Evolutionary conservation across 2,797 vertebrate species (phyloP), one percentile per base, ranked within the genome.

Genomic region (Cichlasoma orientale): DNA sequence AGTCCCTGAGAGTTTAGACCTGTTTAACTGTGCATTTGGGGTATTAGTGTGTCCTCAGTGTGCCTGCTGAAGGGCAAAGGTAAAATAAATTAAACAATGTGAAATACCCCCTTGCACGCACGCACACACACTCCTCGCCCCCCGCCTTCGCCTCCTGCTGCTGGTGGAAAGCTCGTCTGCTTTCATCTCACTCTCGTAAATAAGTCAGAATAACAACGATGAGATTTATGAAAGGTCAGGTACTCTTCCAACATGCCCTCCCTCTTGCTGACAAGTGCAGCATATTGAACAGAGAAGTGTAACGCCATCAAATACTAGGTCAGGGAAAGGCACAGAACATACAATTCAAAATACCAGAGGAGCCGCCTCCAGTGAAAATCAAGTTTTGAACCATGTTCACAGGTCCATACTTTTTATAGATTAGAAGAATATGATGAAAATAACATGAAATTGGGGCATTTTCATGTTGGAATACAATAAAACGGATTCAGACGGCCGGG

Each of bases 111-210:
- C 54, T 9, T 9, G 23, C 61, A 44, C 68, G 23, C 41, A 38
- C 21, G 63, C 12, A 41, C 61, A 44, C 72, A 29, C 50, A 38
- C 25, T 16, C 23, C 4, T n/a, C 21, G 12, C 13, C 56, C 54
- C 8, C 4, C 25, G n/a, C 5, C 52, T 63, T 19, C 33, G 4
- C 33, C 56, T 63, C 19, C 29, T 19, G 52, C 80, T 79, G 66
- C 52, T 70, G 63, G 41, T 54, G 72, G 68, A 50, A 71, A 79
- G 63, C 80, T 72, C 74, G n/a, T 61, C 50, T 12, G 27, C 75
- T 81, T 89, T 88, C 44, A 89, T 88, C 71, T 85, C 41, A 12
- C 72, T 31, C 79, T 90, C 50, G 7, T 85, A 89, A 89, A 87
- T 80, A 90, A 77, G 54, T 83, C 79, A 57, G 38, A 80, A 83